Evolutionary conservation across 2,888 invertebrate species (phyloP).

Genomic region (Tridacna gigas): DNA sequence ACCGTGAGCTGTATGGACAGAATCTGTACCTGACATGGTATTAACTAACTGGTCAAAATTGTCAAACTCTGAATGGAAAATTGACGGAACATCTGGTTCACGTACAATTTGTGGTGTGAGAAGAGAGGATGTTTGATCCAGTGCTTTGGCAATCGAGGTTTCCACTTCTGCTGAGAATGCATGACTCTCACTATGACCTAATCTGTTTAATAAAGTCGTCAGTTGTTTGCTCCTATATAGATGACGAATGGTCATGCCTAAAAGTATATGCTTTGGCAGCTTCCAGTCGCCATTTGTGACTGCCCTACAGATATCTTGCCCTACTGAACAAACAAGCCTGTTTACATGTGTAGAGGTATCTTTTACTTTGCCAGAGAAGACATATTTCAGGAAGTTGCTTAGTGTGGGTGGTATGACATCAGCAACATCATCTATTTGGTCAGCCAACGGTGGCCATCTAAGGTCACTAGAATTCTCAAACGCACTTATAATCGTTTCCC

Average conservation of each 20-base stretch:
- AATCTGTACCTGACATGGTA: slow-evolving; percentile 52
- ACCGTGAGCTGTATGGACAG: slow-evolving; percentile 68
- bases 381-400: slow-evolving; percentile 25
- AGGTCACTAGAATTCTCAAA: slow-evolving; percentile 30
- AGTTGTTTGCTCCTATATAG: slow-evolving; percentile 48
- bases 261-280: slow-evolving; percentile 50
- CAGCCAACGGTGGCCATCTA: slow-evolving; percentile 43
- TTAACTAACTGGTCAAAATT: slow-evolving; percentile 68
- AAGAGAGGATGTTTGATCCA: slow-evolving; percentile 55
- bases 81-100: slow-evolving; percentile 39
- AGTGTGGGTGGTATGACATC: slow-evolving; percentile 7
- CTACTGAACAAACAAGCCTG: slow-evolving; percentile 49
- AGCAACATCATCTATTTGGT: slow-evolving; percentile 15
- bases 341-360: slow-evolving; percentile 9
- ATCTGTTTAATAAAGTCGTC: slow-evolving; percentile 48
- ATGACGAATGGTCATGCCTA: slow-evolving; percentile 56
- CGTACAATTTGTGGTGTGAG: slow-evolving; percentile 62
- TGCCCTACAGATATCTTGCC: slow-evolving; percentile 62
- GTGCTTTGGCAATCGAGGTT: slow-evolving; percentile 59
- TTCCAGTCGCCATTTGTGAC: slow-evolving; percentile 59
- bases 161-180: slow-evolving; percentile 54
- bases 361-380: slow-evolving; percentile 30
- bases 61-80: slow-evolving; percentile 72
- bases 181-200: slow-evolving; percentile 61
- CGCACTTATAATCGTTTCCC: slow-evolving; percentile 26